Conservation (phyloP, 2,797 vertebrate genomes). For the Loriculus beryllinus region DNA sequence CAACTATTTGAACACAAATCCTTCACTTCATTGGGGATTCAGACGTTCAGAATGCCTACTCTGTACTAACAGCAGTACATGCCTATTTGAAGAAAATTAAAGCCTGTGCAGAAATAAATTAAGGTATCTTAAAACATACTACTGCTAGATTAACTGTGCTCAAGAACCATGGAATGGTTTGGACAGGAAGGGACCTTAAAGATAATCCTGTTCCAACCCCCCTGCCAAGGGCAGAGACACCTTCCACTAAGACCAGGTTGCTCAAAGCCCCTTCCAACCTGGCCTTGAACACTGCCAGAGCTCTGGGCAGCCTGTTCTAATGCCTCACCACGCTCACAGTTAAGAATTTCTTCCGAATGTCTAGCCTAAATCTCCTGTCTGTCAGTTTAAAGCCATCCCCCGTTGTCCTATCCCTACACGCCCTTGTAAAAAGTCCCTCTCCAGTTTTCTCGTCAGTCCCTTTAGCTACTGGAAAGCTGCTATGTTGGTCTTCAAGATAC, state of each 20-base stretch:
- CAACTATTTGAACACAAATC: background rate
- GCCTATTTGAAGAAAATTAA: too few relatives aligned
- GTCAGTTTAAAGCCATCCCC: too few relatives aligned
- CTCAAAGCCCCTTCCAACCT: background rate
- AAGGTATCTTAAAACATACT: accelerated
- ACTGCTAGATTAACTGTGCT: accelerated
- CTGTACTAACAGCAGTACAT: accelerated
- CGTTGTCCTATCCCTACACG: too few relatives aligned
- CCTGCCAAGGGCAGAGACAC: background rate
- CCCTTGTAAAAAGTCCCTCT: background rate
- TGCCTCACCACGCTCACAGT: background rate
- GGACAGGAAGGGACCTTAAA: background rate
- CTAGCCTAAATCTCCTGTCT: too few relatives aligned
- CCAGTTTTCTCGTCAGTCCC: background rate
- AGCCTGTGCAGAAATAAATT: accelerated
- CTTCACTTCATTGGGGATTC: background rate
- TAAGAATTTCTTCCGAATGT: background rate
- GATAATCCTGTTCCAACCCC: background rate
- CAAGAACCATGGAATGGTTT: background rate
- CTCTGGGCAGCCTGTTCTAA: background rate
- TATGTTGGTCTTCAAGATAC: background rate
- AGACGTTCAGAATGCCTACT: accelerated
- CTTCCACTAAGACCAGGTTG: background rate
- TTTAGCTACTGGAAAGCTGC: background rate
- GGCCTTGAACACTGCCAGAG: background rate